phyloP scores from a whole-genome alignment of 2,888 invertebrate genomes.

The Ophion obscuratus region DNA sequence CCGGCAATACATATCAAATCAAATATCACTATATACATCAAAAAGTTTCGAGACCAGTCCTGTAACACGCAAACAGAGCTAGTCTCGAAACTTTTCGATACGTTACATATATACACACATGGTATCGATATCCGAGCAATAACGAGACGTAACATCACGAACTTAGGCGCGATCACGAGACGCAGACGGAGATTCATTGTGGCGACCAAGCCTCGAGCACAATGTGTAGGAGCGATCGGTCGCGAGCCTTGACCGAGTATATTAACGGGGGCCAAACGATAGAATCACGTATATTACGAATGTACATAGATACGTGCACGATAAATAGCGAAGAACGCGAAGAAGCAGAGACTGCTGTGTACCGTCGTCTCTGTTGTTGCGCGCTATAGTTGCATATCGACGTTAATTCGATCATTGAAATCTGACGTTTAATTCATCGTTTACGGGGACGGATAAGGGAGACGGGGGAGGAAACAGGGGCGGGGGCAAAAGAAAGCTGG shows the following conservation, averaged over 20 bases:
- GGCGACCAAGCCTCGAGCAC: neutral
- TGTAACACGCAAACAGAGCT: too few relatives aligned
- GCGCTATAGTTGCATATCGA: conserved; percentile 57
- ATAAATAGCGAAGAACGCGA: conserved; percentile 16
- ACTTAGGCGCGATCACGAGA: conserved; percentile 25
- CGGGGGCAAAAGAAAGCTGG: conserved; percentile 41
- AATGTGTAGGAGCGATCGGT: conserved; percentile 40
- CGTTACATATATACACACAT: too few relatives aligned
- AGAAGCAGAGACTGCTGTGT: conserved; percentile 5
- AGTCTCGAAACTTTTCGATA: neutral
- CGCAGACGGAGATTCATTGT: conserved; percentile 27
- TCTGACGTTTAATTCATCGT: conserved; percentile 70
- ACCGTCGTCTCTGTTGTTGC: conserved; percentile 7
- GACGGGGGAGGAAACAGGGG: neutral
- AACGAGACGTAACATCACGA: conserved; percentile 15
- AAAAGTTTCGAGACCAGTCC: too few relatives aligned
- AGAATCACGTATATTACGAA: conserved; percentile 40
- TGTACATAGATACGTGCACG: neutral
- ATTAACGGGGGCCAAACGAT: conserved; percentile 60
- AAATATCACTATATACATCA: too few relatives aligned
- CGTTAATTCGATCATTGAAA: conserved; percentile 72
- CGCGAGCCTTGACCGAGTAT: conserved; percentile 64
- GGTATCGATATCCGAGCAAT: neutral
- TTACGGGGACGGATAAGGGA: conserved; percentile 46
- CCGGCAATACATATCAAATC: too few relatives aligned